These are phyloP conservation scores for Agrilus cyanescens DNA, from an alignment of 2,888 invertebrate species.

Conservation along the genomic window DNA sequence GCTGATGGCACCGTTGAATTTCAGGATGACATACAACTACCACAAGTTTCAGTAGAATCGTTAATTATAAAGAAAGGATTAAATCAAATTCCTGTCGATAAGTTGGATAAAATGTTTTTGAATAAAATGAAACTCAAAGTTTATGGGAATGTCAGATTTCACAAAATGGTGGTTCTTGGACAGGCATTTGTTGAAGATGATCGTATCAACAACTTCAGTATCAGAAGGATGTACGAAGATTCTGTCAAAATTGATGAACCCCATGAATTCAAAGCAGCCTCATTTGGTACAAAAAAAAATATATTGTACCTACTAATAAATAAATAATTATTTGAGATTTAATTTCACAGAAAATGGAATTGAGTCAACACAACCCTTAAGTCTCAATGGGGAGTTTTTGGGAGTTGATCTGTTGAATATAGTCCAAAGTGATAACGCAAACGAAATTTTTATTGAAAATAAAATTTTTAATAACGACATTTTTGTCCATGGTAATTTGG, in stretches of 20 bases:
- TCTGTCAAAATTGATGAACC: constrained; percentile 32
- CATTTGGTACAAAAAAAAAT: constrained; percentile 32
- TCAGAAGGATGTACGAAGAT: constrained; percentile 28
- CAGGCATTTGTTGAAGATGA: constrained; percentile 27
- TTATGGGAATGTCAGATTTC: constrained; percentile 22
- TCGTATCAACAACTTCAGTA: constrained; percentile 31
- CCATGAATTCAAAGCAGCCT: constrained; percentile 28
- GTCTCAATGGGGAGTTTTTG: constrained; percentile 28
- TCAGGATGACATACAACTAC: constrained; percentile 11
- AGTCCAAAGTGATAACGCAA: constrained; percentile 19
- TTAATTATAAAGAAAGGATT: constrained; percentile 32
- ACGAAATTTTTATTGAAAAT: constrained; percentile 19
- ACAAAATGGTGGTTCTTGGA: constrained; percentile 27
- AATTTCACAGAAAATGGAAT: constrained; percentile 10
- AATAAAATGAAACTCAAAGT: constrained; percentile 8
- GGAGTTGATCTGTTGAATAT: constrained; percentile 38
- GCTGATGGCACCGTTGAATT: constrained; percentile 10
- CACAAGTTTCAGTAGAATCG: constrained; percentile 22
- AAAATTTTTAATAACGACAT: constrained; percentile 26
- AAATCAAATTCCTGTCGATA: constrained; percentile 32
- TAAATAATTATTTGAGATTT: not conserved
- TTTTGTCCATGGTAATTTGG: constrained; percentile 24
- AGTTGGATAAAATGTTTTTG: constrained; percentile 27
- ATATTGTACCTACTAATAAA: not conserved
- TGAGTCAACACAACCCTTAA: constrained; percentile 13